Evolutionary conservation across 1,140 invertebrate genomes (phyloP), one percentile per base, ranked within the genome.

Genomic region (Hyles euphorbiae): DNA sequence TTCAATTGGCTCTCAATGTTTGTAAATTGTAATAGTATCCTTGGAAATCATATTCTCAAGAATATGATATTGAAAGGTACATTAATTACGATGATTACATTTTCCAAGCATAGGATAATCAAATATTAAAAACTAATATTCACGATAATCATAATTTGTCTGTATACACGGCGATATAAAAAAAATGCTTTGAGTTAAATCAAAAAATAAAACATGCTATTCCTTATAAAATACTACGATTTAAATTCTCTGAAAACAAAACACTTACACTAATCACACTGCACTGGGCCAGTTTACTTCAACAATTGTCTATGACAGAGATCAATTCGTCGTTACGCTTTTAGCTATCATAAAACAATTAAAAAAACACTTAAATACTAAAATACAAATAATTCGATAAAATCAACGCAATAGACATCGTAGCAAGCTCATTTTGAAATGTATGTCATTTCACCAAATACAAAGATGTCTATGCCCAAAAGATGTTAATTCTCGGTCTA

Each of bases 121-220:
- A 85, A 84, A 76, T 58, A 63, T 81, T 81, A 81, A 85, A 74
- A 87, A 79, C 61, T 58, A 53, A 56, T 56, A 71, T 65, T 11
- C 54, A 62, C 66, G 60, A 68, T 65, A 67, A 70, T 64, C 63
- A 68, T 56, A 65, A 60, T 50, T 61, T 56, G 60, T 56, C 63
- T 60, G 60, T 60, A 63, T 60, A 63, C n/a, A 48, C 47, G n/a
- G n/a, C 5, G 5, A 48, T 48, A 46, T 10, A 53, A 52, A 40
- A 54, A 43, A 53, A 44, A 22, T 34, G 34, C 34, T n/a, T 12
- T 53, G 12, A 53, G 40, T 12, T 69, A 75, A 74, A 81, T 81
- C 80, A 77, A 54, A 78, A 83, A 81, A 81, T 84, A 83, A 85
- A 87, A 83, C 84, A 87, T 87, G 81, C 84, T 71, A 64, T 34